phyloP scores from a whole-genome alignment of 2,888 invertebrate species.

The Habroteleia sp. region DNA sequence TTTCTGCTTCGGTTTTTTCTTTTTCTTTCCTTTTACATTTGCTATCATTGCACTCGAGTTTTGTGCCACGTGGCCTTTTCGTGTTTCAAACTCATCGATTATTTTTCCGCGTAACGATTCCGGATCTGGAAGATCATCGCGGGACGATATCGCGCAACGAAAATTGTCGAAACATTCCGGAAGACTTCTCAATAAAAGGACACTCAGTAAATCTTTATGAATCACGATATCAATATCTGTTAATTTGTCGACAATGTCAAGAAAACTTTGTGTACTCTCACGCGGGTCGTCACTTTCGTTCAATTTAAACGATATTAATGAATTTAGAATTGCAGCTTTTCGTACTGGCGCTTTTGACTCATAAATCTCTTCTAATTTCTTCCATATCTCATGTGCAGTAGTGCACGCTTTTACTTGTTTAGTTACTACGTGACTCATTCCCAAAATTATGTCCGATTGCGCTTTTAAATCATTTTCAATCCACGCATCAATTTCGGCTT shows the following conservation, averaged over 20 bases:
- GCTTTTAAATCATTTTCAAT: conserved; percentile 13
- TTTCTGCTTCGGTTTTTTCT: not conserved
- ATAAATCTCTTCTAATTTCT: conserved; percentile 10
- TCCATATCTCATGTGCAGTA: conserved; percentile 11
- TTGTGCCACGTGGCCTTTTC: not conserved
- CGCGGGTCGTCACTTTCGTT: conserved; percentile 11
- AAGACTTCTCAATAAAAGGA: conserved; percentile 13
- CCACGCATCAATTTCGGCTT: conserved; percentile 6
- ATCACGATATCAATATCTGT: conserved; percentile 8
- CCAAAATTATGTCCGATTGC: conserved; percentile 11
- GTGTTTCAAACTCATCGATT: conserved; percentile 6
- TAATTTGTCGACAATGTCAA: conserved; percentile 11
- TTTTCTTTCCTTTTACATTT: not conserved
- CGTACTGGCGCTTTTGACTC: conserved; percentile 7
- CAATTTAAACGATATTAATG: conserved; percentile 9
- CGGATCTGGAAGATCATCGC: conserved; percentile 7
- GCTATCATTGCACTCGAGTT: not conserved
- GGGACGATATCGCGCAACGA: conserved; percentile 8
- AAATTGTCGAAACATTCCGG: conserved; percentile 21
- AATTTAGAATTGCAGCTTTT: conserved; percentile 9
- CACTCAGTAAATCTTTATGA: conserved; percentile 7
- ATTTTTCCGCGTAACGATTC: conserved; percentile 14
- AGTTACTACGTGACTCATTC: not conserved
- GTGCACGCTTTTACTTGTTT: conserved; percentile 17
- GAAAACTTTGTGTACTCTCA: not conserved